Evolutionary conservation across 2,888 invertebrate species (phyloP), one percentile per base, ranked within the genome.

Genomic region (Pachliopta kotzebuea): DNA sequence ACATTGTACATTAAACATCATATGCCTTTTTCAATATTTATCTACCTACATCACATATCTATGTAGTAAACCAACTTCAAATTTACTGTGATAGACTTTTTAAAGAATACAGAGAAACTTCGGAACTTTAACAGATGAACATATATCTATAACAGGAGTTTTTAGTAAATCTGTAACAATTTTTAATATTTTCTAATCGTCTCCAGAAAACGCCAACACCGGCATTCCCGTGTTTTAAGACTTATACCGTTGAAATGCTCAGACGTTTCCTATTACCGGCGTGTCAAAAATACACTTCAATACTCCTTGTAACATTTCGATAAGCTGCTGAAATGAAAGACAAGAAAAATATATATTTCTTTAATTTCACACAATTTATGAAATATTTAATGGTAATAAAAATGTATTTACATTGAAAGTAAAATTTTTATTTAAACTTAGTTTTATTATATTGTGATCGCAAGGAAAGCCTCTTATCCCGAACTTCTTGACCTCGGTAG

Each of bases 231-330:
- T 52, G 50, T 52, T 52, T 23, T 23, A 52, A 52, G 50, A 21
- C 50, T 52, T 52, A 52, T 21, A 14, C 50, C 21, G 55, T 26
- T 29, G 31, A 55, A 55, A 55, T 61, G 42, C 50, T 24, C 55
- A 42, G 60, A 61, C 61, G 18, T 61, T 60, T 45, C 55, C 26
- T 55, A 61, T 61, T 61, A 61, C 55, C 37, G 45, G 45, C 29
- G 26, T 49, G 55, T 61, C 61, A 61, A 21, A 61, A 61, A 29
- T 61, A 29, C n/a, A 55, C 61, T 61, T 61, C 61, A 55, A 61
- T 61, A 55, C 55, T 61, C 45, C 55, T 26, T 49, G 55, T 55
- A 55, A 42, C 26, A 20, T 45, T 45, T 45, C 55, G 55, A 61
- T 61, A 61, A 61, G 60, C 60, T 60, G 54, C 60, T 42, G 45